Conservation (phyloP, 2,113 vertebrate genomes). For the Leucosticte australis region DNA sequence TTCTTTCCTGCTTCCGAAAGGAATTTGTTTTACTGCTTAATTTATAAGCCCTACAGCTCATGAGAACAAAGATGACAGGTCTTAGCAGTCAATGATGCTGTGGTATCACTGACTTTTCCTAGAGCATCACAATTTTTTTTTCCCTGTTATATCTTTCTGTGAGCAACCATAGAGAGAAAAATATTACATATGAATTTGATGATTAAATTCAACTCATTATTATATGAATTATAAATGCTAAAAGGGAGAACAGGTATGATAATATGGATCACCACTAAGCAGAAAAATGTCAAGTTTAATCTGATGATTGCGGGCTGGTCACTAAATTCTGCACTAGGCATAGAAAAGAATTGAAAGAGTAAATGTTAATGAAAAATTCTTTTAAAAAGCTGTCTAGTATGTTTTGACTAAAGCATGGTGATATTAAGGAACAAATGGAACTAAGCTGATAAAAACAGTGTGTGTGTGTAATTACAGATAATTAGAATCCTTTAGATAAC, state of each 20-base stretch:
- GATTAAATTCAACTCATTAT: neutral
- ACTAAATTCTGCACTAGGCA: neutral
- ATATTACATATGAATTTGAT: neutral
- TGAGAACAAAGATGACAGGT: neutral
- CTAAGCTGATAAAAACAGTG: neutral
- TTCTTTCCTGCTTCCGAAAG: neutral
- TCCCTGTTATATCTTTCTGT: neutral
- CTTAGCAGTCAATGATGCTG: neutral
- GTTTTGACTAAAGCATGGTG: neutral
- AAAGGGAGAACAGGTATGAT: neutral
- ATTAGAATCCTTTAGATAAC: neutral
- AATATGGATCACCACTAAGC: neutral
- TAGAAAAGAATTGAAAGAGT: neutral
- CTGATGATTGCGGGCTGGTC: neutral
- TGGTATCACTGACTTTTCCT: neutral
- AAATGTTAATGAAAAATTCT: neutral
- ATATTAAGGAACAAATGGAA: neutral
- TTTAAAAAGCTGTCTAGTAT: neutral
- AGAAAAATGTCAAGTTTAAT: neutral
- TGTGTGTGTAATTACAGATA: neutral
- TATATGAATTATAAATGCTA: neutral
- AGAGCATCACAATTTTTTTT: neutral
- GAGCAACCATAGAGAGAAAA: neutral
- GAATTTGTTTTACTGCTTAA: neutral
- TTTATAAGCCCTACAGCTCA: neutral